A percentile compares a stretch with the other conserved stretches of the same genome.
phyloP scores from a whole-genome alignment of 1,140 invertebrate genomes.

The Heliconius melpomene region DNA sequence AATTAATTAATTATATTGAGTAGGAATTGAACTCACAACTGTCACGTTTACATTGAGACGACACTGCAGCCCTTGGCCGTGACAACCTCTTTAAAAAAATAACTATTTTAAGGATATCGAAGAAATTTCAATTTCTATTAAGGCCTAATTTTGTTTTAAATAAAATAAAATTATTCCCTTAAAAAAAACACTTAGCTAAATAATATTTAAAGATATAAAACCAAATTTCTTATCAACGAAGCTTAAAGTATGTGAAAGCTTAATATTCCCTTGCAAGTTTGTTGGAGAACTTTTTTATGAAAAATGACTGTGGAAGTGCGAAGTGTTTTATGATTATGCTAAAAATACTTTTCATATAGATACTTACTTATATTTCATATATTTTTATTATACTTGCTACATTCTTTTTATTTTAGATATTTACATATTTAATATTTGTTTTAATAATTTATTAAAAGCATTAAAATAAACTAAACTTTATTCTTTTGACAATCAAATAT shows the following conservation, averaged over 20 bases:
- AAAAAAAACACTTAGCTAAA: neutral
- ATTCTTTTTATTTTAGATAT: neutral
- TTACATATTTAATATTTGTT: neutral
- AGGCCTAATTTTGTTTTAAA: no score
- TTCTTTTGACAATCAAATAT: no score
- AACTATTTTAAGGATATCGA: no score
- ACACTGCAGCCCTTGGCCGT: no score
- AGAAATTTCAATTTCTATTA: no score
- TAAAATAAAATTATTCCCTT: neutral
- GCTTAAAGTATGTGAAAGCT: conserved; percentile 25
- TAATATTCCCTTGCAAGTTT: conserved; percentile 27
- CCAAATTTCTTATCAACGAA: conserved; percentile 2
- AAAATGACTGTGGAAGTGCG: conserved; percentile 20
- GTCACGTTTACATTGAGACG: no score
- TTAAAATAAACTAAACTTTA: no score
- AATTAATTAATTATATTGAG: no score
- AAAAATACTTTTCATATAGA: conserved; percentile 71
- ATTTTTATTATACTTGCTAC: neutral
- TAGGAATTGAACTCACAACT: no score
- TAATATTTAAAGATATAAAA: neutral
- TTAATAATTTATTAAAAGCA: no score
- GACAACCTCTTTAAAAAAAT: no score
- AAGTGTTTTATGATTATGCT: conserved; percentile 11
- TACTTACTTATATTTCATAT: neutral
- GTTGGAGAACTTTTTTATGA: conserved; percentile 23